Conservation (phyloP, 2,797 vertebrate species). For the Galagoides demidoff region DNA sequence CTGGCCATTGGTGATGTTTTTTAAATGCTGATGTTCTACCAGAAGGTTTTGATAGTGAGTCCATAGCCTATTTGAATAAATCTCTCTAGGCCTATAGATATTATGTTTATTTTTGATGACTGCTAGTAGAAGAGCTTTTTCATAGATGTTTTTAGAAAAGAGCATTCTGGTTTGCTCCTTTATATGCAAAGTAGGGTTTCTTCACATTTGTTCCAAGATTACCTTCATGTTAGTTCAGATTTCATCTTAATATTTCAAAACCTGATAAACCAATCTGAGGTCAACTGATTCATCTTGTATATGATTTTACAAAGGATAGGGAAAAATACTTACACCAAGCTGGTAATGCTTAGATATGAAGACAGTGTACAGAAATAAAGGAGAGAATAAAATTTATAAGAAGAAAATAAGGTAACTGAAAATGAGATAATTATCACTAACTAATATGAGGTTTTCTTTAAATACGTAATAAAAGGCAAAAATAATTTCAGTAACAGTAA, state of each 20-base stretch:
- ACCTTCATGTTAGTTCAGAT: background rate
- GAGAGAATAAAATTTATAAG: background rate
- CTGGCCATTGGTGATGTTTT: background rate
- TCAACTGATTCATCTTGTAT: background rate
- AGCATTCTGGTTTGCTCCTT: background rate
- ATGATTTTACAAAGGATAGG: background rate
- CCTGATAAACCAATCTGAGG: background rate
- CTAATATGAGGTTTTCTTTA: background rate
- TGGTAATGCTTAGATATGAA: background rate
- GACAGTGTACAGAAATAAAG: background rate
- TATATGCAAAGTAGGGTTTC: background rate
- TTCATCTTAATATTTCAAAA: constrained; percentile 26
- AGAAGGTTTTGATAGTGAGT: background rate
- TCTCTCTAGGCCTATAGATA: background rate
- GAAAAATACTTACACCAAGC: background rate
- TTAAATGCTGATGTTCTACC: background rate
- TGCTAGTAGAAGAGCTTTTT: background rate
- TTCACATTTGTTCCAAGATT: background rate
- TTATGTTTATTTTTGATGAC: background rate
- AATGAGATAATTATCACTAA: background rate
- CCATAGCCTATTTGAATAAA: background rate
- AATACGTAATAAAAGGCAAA: background rate
- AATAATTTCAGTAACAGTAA: background rate
- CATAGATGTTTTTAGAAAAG: background rate
- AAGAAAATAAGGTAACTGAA: constrained; percentile 11